Conservation (phyloP, 2,888 invertebrate genomes). For the Tetropium fuscum region DNA sequence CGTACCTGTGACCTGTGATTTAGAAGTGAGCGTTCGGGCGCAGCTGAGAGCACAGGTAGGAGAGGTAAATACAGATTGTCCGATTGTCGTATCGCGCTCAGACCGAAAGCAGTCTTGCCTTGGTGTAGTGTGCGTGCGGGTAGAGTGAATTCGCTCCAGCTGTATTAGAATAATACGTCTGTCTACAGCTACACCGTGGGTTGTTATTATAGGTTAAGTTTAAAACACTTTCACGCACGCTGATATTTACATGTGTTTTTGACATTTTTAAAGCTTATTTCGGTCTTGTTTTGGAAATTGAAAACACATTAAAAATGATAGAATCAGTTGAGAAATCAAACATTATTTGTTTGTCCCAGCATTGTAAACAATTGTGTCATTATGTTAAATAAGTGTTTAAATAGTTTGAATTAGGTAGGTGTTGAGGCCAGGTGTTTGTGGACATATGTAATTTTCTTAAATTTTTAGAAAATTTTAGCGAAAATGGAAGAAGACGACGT, state of each 20-base stretch:
- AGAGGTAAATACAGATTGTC: not conserved
- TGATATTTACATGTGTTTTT: conserved; percentile 45
- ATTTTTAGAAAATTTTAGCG: conserved; percentile 42
- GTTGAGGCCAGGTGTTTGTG: conserved; percentile 50
- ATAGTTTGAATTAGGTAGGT: conserved; percentile 56
- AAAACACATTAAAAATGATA: conserved; percentile 27
- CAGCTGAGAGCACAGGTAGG: conserved; percentile 29
- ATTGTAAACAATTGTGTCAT: conserved; percentile 44
- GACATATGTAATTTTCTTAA: conserved; percentile 46
- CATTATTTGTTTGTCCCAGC: conserved; percentile 36
- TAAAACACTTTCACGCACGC: conserved; percentile 48
- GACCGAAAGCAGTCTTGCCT: conserved; percentile 34
- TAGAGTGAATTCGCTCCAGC: conserved; percentile 40
- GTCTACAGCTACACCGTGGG: conserved; percentile 44
- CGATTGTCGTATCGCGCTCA: conserved; percentile 8
- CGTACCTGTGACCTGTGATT: conserved; percentile 18
- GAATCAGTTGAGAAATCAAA: conserved; percentile 19
- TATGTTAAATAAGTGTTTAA: conserved; percentile 49
- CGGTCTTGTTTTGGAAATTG: conserved; percentile 23
- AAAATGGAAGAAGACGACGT: conserved; percentile 75
- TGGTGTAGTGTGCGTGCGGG: conserved; percentile 38
- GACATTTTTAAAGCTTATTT: conserved; percentile 28
- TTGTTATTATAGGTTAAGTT: conserved; percentile 48
- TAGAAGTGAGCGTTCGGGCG: not conserved
- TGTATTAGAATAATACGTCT: conserved; percentile 36